Evolutionary conservation across 1,140 invertebrate genomes (phyloP).

Genomic region (Mizuhopecten yessoensis): DNA sequence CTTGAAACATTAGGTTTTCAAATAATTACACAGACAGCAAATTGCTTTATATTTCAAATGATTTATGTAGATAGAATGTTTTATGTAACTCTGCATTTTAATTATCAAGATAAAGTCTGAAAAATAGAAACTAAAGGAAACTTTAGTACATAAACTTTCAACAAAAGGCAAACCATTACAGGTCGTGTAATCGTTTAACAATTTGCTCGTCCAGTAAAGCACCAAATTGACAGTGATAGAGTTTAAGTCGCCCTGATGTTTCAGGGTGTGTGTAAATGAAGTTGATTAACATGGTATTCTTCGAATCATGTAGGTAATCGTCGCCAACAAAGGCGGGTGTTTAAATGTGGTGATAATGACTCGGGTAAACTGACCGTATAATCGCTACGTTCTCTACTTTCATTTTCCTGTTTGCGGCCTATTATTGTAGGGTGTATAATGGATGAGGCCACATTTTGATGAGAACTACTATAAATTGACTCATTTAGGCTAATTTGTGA

Average conservation of each 20-base stretch:
- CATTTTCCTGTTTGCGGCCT: neutral
- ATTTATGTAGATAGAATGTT: too few species aligned
- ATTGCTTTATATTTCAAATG: too few species aligned
- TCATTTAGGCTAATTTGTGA: slow-evolving; percentile 59
- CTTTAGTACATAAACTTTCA: too few species aligned
- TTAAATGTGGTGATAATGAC: slow-evolving; percentile 12
- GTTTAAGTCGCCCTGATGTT: neutral
- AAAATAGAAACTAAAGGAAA: too few species aligned
- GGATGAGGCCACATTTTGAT: slow-evolving; percentile 51
- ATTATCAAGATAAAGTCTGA: too few species aligned
- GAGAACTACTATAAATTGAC: slow-evolving; percentile 52
- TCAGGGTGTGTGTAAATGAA: neutral
- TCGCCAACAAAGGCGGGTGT: neutral
- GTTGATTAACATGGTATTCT: neutral
- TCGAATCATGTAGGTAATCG: neutral
- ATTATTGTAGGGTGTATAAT: neutral
- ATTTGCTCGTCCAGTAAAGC: neutral
- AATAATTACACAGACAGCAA: too few species aligned
- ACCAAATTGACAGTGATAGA: neutral
- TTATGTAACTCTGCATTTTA: too few species aligned
- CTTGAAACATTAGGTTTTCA: too few species aligned
- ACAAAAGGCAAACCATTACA: too few species aligned
- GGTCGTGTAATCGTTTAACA: neutral
- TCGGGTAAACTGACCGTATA: neutral
- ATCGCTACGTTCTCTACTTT: neutral